Conservation (phyloP, 2,113 vertebrate genomes). For the Actenoides lindsayi region DNA sequence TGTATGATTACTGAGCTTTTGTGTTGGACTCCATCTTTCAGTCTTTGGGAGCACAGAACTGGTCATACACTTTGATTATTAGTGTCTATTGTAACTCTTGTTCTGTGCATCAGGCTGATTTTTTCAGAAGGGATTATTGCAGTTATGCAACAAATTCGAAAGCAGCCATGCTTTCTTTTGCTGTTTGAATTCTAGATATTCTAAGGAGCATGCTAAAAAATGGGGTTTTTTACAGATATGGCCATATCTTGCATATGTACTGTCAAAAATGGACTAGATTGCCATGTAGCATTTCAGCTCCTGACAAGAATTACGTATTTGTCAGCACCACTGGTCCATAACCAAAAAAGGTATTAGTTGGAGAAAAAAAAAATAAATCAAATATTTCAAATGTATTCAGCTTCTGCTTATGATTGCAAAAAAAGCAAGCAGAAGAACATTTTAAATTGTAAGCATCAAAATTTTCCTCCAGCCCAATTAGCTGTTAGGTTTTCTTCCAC, state of each 20-base stretch:
- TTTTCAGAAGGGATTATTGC: not conserved
- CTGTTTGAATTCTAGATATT: not conserved
- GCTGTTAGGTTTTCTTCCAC: not conserved
- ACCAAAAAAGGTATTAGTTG: constrained; percentile 17
- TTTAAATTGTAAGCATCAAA: not conserved
- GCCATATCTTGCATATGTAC: not conserved
- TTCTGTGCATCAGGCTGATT: not conserved
- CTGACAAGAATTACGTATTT: not conserved
- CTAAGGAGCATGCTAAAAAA: not conserved
- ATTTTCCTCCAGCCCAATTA: not conserved
- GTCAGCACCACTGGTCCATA: not conserved
- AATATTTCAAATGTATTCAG: not conserved
- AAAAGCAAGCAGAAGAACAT: not conserved
- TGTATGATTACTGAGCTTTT: not conserved
- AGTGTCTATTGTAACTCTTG: not conserved
- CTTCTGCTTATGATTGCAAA: not conserved
- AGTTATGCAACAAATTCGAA: not conserved
- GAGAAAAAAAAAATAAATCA: not conserved
- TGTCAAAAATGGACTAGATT: not conserved
- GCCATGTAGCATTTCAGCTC: not conserved
- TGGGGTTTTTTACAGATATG: not conserved
- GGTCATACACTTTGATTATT: not conserved
- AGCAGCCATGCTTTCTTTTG: not conserved
- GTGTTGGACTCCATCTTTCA: not conserved
- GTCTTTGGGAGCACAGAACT: not conserved